Evolutionary conservation across 2,113 vertebrate genomes (phyloP), one percentile per base, ranked within the genome.

Genomic region (Phalacrocorax pelagicus): DNA sequence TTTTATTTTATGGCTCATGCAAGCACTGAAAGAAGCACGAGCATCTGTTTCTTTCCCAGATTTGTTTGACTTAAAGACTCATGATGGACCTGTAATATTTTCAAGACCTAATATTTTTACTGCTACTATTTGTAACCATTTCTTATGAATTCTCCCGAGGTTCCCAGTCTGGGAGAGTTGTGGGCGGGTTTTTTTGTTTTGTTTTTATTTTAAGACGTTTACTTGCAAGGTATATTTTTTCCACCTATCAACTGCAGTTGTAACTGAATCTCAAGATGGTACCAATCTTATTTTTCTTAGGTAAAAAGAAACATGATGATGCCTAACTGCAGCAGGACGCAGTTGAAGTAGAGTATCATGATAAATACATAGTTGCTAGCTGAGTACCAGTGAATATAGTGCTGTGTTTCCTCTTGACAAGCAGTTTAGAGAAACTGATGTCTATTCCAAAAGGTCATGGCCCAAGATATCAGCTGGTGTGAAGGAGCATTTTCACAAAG

Each of bases 101-200:
- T 83, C 52, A 85, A 77, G 44, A 27, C 15, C 4, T 40, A 67
- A 22, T 71, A 67, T 81, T 87, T 91, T 92, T 70, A 73, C 40
- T 69, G 61, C 42, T 71, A 32, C 20, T 83, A 26, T 90, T 81
- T 78, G 58, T 71, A 65, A 69, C 19, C 4, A 81, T 90, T 78
- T 91, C 63, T 92, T 81, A 92, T 73, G 2, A 83, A 84, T 83
- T 86, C 71, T 86, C 59, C 51, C 36, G 8, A 86, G 30, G 5
- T 46, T 88, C 20, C 8, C 36, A 46, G 49, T 80, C 72, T 65
- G 34, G 9, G 8, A 92, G 40, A 67, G 19, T 51, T 90, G 27
- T 9, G 19, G 11, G 6, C 3, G 3, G n/a, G 4, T 3, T 1
- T 59, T 1, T 59, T 59, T 20, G 3, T 26, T 38, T 7, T 40